Conservation (phyloP, 2,888 invertebrate species). For the Junonia oenone region DNA sequence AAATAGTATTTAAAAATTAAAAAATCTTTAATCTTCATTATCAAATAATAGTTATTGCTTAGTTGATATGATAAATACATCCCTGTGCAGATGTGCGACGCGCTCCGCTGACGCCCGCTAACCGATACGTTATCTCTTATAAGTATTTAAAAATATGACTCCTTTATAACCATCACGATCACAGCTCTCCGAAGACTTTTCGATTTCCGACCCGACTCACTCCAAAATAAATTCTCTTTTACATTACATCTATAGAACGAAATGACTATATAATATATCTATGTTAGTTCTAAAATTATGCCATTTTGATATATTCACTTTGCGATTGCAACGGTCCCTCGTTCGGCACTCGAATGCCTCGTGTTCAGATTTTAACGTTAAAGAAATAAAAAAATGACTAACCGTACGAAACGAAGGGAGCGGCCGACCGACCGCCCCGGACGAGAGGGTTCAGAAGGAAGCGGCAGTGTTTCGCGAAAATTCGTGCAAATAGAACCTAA, state of each 20-base stretch:
- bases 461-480: slow-evolving; percentile 76
- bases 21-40: slow-evolving; percentile 57
- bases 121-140: slow-evolving; percentile 69
- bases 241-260: slow-evolving; percentile 77
- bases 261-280: slow-evolving; percentile 78
- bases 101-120: slow-evolving; percentile 19
- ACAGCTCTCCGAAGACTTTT: slow-evolving; percentile 78
- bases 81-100: slow-evolving; percentile 46
- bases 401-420: slow-evolving; percentile 62
- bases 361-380: slow-evolving; percentile 70
- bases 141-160: slow-evolving; percentile 78
- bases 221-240: slow-evolving; percentile 78
- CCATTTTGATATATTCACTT: slow-evolving; percentile 78
- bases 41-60: slow-evolving; percentile 79
- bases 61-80: slow-evolving; percentile 73
- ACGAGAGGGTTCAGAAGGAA: slow-evolving; percentile 64
- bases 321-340: slow-evolving; percentile 80
- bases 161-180: slow-evolving; percentile 77
- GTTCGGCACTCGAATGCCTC: slow-evolving; percentile 76
- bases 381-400: slow-evolving; percentile 48
- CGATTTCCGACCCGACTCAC: slow-evolving; percentile 70
- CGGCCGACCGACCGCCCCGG: slow-evolving; percentile 59
- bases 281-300: slow-evolving; percentile 78
- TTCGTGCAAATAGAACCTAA: slow-evolving; percentile 77
- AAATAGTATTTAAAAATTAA: slow-evolving; percentile 72